Base-by-base conservation (phyloP, 2,888 invertebrate species). In the Tiliacea aurago region DNA sequence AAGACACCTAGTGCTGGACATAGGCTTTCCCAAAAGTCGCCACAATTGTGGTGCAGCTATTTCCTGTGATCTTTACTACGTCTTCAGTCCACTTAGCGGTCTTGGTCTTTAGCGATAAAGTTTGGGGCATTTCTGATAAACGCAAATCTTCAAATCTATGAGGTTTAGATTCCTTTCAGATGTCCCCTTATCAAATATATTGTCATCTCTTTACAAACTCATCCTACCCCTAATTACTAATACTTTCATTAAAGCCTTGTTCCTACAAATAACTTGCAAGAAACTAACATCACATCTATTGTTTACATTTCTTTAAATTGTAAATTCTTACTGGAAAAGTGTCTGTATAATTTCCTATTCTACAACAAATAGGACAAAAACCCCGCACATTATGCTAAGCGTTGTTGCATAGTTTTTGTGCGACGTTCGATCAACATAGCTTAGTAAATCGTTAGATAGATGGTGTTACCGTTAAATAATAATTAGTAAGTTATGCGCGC, bases 401-500 rank as follows among this genome's bases (percentile, higher is more conserved):
- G 67, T 23, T 61, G 45, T 53, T 51, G 13, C 37, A 23, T 65
- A 45, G 69, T 84, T 81, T 84, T 84, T 80, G 61, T 45, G 49
- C 55, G 51, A 51, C 1, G 53, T 53, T 51, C 81, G 43, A 59
- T 74, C 75, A 37, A 65, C 58, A 63, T 65, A 71, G 62, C 84
- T 74, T 70, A 58, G 55, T 64, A 28, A 58, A 72, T 70, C 33
- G 61, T 53, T 37, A 41, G 70, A 76, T 37, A 41, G 70, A 76
- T 73, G 73, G 77, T 80, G 82, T 65, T 78, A 67, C 68, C 72
- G 69, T 70, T 64, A 71, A 79, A 58, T 80, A 80, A 70, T 67
- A 81, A 86, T 86, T 87, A 87, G 69, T 56, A 28, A 74, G 78
- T 56, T 74, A 86, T 85, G 81, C 65, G 69, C 55, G 73, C 55